Base-by-base conservation (phyloP, 2,113 vertebrate species). In the Lontra canadensis region DNA sequence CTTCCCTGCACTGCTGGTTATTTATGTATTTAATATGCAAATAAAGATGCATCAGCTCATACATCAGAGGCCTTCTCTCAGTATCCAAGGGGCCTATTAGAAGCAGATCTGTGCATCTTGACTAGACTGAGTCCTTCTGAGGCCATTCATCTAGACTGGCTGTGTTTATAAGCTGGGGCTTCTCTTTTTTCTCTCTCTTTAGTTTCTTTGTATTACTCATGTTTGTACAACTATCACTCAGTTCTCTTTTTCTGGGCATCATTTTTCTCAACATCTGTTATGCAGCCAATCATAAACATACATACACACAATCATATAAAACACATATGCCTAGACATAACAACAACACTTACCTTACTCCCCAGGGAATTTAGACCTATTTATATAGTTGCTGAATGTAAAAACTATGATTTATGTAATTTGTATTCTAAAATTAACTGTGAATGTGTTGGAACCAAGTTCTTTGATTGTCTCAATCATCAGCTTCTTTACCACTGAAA, bases 1-100 rank as follows among this genome's bases (percentile, higher is more conserved):
- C 59, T 88, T 85, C 71, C 4, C 7, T 81, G 76, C n/a, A 23
- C 17, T 71, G 31, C 39, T 25, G 17, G 55, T 92, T 91, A 84
- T 83, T 98, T 98, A 81, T 15, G 10, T 84, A 93, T 96, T 83
- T 98, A 97, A 95, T 95, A 89, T 79, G 94, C 88, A 87, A 93
- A 98, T 97, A 85, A 49, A 44, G 47, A 96, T 52, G 57, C 29
- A 44, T 34, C 9, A 20, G 20, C 91, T 96, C 1, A 17, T 59
- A 71, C 25, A 79, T 71, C 95, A 96, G 90, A 93, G 80, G 26
- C 95, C 90, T 97, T 95, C 73, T 71, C 21, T 65, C 57, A 36
- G 91, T 85, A 94, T 97, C 93, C 61, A 44, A 34, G 84, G 65
- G 47, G 76, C 69, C 95, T 93, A 67, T 98, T 98, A 98, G 55